phyloP scores from a whole-genome alignment of 2,888 invertebrate species.

The Oxyteleia sp. region DNA sequence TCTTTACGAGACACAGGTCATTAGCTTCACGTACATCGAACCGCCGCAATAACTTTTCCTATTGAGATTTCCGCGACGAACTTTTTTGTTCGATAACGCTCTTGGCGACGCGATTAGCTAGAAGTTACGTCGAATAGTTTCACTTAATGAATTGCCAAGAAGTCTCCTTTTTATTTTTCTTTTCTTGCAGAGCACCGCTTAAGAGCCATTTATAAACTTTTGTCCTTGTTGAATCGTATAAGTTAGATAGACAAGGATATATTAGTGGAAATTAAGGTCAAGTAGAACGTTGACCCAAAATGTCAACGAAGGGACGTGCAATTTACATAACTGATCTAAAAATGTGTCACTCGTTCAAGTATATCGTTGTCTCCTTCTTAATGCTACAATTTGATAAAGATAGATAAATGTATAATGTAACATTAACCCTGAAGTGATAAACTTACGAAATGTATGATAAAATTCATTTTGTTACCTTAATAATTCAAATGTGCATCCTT shows the following conservation, averaged over 20 bases:
- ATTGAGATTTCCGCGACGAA: constrained; percentile 35
- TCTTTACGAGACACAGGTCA: constrained; percentile 54
- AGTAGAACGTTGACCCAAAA: not conserved
- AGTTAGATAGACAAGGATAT: constrained; percentile 1
- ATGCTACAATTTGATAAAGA: too few species aligned
- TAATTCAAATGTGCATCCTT: too few species aligned
- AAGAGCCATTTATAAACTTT: not conserved
- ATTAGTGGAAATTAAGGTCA: not conserved
- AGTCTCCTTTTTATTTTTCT: not conserved
- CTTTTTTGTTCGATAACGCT: constrained; percentile 26
- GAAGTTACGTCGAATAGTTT: constrained; percentile 3
- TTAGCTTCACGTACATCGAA: constrained; percentile 42
- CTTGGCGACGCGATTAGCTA: constrained; percentile 24
- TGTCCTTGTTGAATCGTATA: constrained; percentile 9
- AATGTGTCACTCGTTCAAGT: too few species aligned
- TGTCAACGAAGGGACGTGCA: too few species aligned
- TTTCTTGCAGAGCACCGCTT: not conserved
- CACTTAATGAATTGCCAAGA: constrained; percentile 10
- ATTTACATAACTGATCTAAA: too few species aligned
- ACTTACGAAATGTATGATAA: not conserved
- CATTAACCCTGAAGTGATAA: too few species aligned
- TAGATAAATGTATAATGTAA: too few species aligned
- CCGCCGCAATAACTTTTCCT: constrained; percentile 28
- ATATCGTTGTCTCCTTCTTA: too few species aligned
- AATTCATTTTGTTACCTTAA: too few species aligned